Conservation (phyloP, 2,797 vertebrate species). For the Oryzias sinensis region DNA sequence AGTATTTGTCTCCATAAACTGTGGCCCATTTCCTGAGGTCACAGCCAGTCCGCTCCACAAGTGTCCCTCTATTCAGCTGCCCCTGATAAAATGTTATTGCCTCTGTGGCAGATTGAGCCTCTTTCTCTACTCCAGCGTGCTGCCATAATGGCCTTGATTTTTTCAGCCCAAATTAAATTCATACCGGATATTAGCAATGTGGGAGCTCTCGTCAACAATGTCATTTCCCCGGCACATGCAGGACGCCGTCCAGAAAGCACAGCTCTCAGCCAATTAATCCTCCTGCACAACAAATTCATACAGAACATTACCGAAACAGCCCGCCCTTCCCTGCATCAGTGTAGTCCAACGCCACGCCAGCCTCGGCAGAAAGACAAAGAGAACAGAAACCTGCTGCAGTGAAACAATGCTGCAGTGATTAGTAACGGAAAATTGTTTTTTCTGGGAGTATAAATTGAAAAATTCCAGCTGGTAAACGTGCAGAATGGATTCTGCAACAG, state of each 20-base stretch:
- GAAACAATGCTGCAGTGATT: conserved; percentile 58
- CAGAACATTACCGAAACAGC: conserved; percentile 25
- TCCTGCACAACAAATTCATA: conserved; percentile 22
- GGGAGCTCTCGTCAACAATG: conserved; percentile 91
- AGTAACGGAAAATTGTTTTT: conserved; percentile 71
- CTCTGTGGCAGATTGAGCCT: conserved; percentile 65
- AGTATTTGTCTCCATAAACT: neutral
- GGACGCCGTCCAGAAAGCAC: conserved; percentile 87
- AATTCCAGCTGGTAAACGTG: conserved; percentile 56
- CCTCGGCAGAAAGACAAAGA: conserved; percentile 26
- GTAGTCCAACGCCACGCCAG: conserved; percentile 23
- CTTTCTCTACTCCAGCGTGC: conserved; percentile 89
- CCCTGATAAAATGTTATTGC: conserved; percentile 85
- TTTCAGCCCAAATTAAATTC: conserved; percentile 94
- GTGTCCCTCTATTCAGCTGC: conserved; percentile 49
- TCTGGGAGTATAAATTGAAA: conserved; percentile 67
- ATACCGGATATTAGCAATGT: conserved; percentile 95
- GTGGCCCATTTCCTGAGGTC: conserved; percentile 1
- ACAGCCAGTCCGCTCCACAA: neutral
- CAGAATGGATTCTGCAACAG: conserved; percentile 56
- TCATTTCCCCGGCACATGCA: conserved; percentile 91
- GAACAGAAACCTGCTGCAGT: conserved; percentile 31
- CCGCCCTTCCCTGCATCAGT: conserved; percentile 15
- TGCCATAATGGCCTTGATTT: conserved; percentile 92
- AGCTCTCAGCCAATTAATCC: conserved; percentile 78